Conservation (phyloP, 53 echinoderm and acorn worm species). For the Mesocentrotus franciscanus region DNA sequence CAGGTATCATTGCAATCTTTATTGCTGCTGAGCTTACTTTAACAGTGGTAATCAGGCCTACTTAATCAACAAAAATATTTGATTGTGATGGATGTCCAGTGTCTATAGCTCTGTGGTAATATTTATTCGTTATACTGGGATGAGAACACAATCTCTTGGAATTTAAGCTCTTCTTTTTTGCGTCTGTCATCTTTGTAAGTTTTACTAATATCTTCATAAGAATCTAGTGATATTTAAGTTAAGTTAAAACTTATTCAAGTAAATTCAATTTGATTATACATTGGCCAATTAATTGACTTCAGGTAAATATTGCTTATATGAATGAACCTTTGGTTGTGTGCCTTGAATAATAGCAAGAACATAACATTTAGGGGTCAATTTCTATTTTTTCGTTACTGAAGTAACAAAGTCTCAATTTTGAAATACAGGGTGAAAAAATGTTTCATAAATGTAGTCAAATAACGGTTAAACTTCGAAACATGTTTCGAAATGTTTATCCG, state of each 20-base stretch:
- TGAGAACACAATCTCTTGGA: neutral
- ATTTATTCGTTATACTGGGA: neutral
- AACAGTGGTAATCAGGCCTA: neutral
- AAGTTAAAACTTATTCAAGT: too few species aligned
- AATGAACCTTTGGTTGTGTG: too few species aligned
- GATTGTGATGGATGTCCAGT: neutral
- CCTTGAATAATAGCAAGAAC: too few species aligned
- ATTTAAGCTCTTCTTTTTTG: neutral
- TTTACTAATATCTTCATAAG: neutral
- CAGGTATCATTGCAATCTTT: slow-evolving; percentile 21
- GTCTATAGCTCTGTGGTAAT: neutral
- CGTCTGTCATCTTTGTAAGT: neutral
- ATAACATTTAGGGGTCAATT: too few species aligned
- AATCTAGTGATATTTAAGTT: neutral
- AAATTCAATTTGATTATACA: neutral
- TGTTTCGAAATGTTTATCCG: too few species aligned
- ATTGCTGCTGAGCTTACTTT: neutral
- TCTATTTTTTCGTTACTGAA: too few species aligned
- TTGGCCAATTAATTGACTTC: too few species aligned
- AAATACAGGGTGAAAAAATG: too few species aligned
- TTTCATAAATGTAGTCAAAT: too few species aligned
- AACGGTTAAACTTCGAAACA: too few species aligned
- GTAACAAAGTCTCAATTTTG: too few species aligned
- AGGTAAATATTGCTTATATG: too few species aligned
- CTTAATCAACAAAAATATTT: neutral